Base-by-base conservation (phyloP, 2,113 vertebrate species). In the Kryptolebias marmoratus region DNA sequence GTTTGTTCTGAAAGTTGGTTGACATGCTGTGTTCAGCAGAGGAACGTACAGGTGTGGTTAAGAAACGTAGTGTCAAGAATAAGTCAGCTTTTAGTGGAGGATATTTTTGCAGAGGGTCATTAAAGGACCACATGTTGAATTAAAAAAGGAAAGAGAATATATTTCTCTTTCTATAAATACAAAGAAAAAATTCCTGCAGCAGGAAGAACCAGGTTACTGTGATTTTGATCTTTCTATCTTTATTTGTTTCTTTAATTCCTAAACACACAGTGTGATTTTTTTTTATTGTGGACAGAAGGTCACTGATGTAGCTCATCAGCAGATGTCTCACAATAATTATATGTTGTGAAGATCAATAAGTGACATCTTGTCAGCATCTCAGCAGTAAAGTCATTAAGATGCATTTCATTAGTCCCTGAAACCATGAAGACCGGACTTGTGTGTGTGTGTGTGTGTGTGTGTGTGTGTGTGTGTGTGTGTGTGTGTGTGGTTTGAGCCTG, bases 241-340 rank as follows among this genome's bases (percentile, higher is more conserved):
- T 18, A 32, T 42, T 36, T 48, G 47, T 48, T 50, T 64, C 30
- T 53, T 70, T 67, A 5, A 15, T 4, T 28, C 13, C 16, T 65
- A 3, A 59, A 15, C 62, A 44, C 9, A 36, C 10, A 45, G 28
- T 60, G 50, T n/a, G 28, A 22, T 9, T 47, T 32, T 62, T 47
- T 13, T 13, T 44, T 3, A 39, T 39, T 27, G 39, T 11, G 16
- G 22, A 53, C 47, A 31, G 56, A 53, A 27, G 60, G 49, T 47
- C 0, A 16, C 36, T 42, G 28, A 8, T 57, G 64, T 8, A 55
- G 39, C 73, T 69, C 54, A 62, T 66, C 67, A 63, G 22, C 28
- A 32, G n/a, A 74, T 66, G 22, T 64, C 65, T 64, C 48, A 73
- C 55, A 71, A 68, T 73, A 50, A 28, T 62, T 47, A 60, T 13